Base-by-base conservation (phyloP, 2,113 vertebrate genomes). In the Catagonus wagneri region DNA sequence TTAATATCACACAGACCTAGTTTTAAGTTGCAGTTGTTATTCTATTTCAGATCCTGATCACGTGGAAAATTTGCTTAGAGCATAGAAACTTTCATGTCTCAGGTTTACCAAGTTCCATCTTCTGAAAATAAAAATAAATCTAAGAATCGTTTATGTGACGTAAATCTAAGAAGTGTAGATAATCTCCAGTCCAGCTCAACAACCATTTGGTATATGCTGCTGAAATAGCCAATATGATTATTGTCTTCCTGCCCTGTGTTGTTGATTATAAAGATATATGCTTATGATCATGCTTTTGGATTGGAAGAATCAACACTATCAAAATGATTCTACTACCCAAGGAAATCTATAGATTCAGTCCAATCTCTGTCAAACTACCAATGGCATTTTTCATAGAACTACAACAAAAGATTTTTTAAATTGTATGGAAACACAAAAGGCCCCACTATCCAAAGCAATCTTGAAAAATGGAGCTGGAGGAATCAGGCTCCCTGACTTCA, bases 91-190 rank as follows among this genome's bases (percentile, higher is more conserved):
- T 91, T 91, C 6, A 10, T 52, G 58, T 93, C 44, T n/a, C n/a
- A n/a, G n/a, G n/a, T n/a, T n/a, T 32, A 65, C 61, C 52, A 58
- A 69, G 83, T 88, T 52, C 11, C 29, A 29, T 63, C 14, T 90
- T 83, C 65, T 75, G 76, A 89, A 90, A 83, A 36, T 68, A 90
- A 56, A 95, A n/a, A 34, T 20, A 12, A 68, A 81, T 80, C 76
- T 76, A 44, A 81, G 66, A 85, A 68, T 80, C 36, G 75, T 36
- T 23, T 44, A 63, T 75, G 39, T 34, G 39, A 63, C 39, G 58
- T 65, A 87, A 75, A 80, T 75, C 71, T 93, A 71, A 75, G 52
- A 83, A 83, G 7, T 61, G 23, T 12, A 61, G 61, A 9, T n/a
- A 54, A 58, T 19, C 9, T 36, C 20, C 23, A 65, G 11, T 63